Evolutionary conservation across 2,113 vertebrate species (phyloP), one percentile per base, ranked within the genome.

Genomic region (Anser cygnoides): DNA sequence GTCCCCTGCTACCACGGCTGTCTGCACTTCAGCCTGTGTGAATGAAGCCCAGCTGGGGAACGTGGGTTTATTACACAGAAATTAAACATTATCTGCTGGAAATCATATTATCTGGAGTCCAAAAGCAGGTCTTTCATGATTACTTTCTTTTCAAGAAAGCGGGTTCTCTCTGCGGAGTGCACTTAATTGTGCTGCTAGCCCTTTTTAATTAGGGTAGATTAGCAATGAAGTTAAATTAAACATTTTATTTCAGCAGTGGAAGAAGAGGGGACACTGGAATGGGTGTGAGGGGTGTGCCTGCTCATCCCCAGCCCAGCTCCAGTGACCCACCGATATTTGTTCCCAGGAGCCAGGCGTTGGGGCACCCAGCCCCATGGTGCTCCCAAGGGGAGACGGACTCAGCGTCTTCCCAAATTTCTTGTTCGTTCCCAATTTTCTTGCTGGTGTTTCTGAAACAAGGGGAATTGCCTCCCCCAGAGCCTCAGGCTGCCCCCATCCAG

Each of bases 191-290:
- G 54, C 84, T 62, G 75, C 39, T 88, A 61, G 84, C 55, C 66
- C 65, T 84, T 89, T 96, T 92, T 93, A 93, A 96, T 94, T 87
- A 95, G 74, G 72, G 54, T 92, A n/a, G 91, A 94, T 88, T 79
- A 54, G 85, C 93, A 91, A 94, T 82, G 23, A 62, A 78, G 79
- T 87, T 78, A 90, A 63, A 84, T 87, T 78, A 90, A 63, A 84
- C 66, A 39, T 93, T 63, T 90, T 68, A 78, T 85, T 93, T 87
- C 39, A 17, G 21, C 61, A 41, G 73, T 23, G 55, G 77, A 57
- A 71, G 10, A 68, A 92, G 49, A 58, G 43, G 23, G 79, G 73
- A 41, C 83, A 29, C 41, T 73, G 84, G 65, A 76, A 76, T 84
- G 92, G 75, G 72, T 49, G 77, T 4, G 61, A 91, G n/a, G 49